Percentiles rank a stretch among this genome's conserved stretches.
Evolutionary conservation across 2,113 vertebrate genomes (phyloP).

Genomic region (Rhinoptilus africanus): DNA sequence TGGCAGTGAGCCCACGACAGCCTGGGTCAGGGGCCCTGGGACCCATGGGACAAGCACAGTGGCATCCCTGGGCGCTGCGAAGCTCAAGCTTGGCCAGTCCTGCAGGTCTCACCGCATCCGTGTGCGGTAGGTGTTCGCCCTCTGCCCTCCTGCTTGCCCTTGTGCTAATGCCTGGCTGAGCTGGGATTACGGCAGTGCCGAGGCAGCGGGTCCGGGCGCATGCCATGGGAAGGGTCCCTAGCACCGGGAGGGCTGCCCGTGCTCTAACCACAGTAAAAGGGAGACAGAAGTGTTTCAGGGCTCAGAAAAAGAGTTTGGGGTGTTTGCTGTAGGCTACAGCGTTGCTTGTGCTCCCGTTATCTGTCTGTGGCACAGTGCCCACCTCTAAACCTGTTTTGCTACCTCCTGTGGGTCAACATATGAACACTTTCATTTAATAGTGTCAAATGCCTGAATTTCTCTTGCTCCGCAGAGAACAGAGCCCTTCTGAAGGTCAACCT

Average conservation of each 20-base stretch:
- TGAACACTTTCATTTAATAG: not conserved
- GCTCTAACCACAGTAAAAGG: not conserved
- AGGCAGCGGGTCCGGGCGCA: rapidly evolving
- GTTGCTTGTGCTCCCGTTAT: rapidly evolving
- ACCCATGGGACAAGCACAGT: rapidly evolving
- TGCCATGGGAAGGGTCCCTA: not conserved
- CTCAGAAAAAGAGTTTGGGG: not conserved
- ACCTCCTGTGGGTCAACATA: not conserved
- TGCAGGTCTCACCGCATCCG: rapidly evolving
- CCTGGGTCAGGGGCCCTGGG: too few species aligned
- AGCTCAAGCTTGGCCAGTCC: not conserved
- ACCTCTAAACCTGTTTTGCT: not conserved
- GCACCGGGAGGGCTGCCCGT: rapidly evolving
- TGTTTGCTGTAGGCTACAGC: not conserved
- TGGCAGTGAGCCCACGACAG: not conserved
- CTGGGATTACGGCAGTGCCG: not conserved
- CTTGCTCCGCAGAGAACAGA: not conserved
- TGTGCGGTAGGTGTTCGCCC: not conserved
- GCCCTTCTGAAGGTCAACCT: slow-evolving; percentile 22
- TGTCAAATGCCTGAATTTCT: not conserved
- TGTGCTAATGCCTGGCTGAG: not conserved
- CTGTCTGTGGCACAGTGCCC: not conserved
- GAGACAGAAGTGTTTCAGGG: not conserved
- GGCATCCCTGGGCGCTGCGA: not conserved
- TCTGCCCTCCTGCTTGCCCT: not conserved